These are phyloP conservation scores for Manduca sexta DNA, from an alignment of 1,140 invertebrate genomes.

Conservation along the genomic window DNA sequence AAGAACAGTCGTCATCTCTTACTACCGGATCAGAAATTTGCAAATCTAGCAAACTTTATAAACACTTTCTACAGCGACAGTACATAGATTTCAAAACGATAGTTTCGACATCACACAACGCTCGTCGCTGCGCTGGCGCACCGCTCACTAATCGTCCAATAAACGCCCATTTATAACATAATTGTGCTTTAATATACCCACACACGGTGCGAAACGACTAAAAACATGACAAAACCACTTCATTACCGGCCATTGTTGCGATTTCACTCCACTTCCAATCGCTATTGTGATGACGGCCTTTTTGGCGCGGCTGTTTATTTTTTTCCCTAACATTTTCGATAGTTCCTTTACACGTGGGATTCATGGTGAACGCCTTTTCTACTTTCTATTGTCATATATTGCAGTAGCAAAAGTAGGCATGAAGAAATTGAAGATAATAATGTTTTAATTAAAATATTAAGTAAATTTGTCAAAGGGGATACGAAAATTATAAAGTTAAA, in stretches of 20 bases:
- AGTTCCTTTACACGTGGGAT: too few relatives aligned
- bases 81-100: slow-evolving; percentile 19
- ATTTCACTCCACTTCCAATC: slow-evolving; percentile 50
- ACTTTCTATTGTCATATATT: too few relatives aligned
- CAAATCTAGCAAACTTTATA: too few relatives aligned
- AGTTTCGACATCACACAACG: slow-evolving; percentile 23
- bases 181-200: slow-evolving; percentile 60
- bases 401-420: too few relatives aligned
- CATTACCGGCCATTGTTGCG: slow-evolving; percentile 52
- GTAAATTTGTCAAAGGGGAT: too few relatives aligned
- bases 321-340: neutral
- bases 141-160: slow-evolving; percentile 43
- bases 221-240: slow-evolving; percentile 54
- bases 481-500: too few relatives aligned
- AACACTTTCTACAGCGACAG: neutral
- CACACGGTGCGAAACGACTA: slow-evolving; percentile 32
- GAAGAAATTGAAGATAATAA: too few relatives aligned
- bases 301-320: neutral
- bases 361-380: too few relatives aligned
- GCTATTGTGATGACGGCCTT: slow-evolving; percentile 21
- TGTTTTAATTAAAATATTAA: too few relatives aligned
- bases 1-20: too few relatives aligned
- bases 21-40: too few relatives aligned
- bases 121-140: slow-evolving; percentile 14
- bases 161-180: slow-evolving; percentile 54